Base-by-base conservation (phyloP, 1,140 invertebrate species). In the Steinernema khuongi region DNA sequence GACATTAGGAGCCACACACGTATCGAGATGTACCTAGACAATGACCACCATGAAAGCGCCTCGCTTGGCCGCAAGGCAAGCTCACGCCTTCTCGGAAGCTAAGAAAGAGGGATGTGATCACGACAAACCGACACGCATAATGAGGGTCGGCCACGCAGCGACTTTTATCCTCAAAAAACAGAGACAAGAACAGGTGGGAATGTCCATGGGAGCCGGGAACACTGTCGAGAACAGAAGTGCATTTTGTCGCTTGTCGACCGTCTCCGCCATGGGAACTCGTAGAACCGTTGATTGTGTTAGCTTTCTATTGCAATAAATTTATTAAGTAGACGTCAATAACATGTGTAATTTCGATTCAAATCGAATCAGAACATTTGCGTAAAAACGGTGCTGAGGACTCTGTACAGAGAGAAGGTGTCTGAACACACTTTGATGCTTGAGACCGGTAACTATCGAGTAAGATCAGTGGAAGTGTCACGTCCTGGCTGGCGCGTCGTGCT, bases 381-480 rank as follows among this genome's bases (percentile, higher is more conserved):
- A n/a, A 41, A 41, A 41, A 41, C n/a, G 36, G n/a, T n/a, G n/a
- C n/a, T 41, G 7, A 41, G n/a, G 36, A 41, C 7, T 41, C 36
- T 11, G 36, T 41, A 41, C 36, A n/a, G 36, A n/a, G 36, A 41
- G 36, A 41, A 41, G 36, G n/a, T 41, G 36, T 11, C 36, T 7
- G 36, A 41, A 26, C 50, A 60, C 50, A 60, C 7, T 60, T 60
- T 60, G 7, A 60, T 60, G 26, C 19, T 17, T 7, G 50, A 60
- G 50, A 60, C 50, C 50, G 50, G 50, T 60, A 60, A 22, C 50
- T 60, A 60, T 60, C 50, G 50, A 11, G 50, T 60, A 60, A 60
- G 50, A 60, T 60, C 50, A 60, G 26, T 60, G 50, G 50, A 60
- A 60, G 50, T 60, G 14, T 60, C 26, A 22, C 26, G 50, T 60